Evolutionary conservation across 1,140 invertebrate genomes (phyloP).

Genomic region (Centruroides sculpturatus): DNA sequence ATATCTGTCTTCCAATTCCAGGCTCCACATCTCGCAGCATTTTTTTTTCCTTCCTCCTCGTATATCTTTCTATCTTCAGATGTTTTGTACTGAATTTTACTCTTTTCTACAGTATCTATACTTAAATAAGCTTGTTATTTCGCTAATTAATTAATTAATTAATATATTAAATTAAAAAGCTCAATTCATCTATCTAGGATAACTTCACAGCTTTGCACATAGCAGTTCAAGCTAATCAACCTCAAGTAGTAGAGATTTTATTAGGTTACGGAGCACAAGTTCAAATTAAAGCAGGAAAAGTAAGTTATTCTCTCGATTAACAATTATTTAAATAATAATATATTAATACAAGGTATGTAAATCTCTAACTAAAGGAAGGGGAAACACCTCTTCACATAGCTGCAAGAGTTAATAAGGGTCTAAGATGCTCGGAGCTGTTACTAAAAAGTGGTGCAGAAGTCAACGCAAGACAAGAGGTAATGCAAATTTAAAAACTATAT

Average conservation of each 20-base stretch:
- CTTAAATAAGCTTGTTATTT: too few species aligned
- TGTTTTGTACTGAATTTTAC: too few species aligned
- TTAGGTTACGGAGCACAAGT: slow-evolving; percentile 93
- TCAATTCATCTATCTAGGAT: slow-evolving; percentile 43
- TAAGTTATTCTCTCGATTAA: slow-evolving; percentile 10
- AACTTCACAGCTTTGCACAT: slow-evolving; percentile 97
- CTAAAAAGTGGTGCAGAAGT: slow-evolving; percentile 93
- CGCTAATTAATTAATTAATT: too few species aligned
- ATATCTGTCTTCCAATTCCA: too few species aligned
- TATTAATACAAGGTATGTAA: too few species aligned
- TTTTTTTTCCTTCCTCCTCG: too few species aligned
- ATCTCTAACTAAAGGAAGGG: slow-evolving; percentile 28
- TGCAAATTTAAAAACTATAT: background rate
- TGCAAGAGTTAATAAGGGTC: slow-evolving; percentile 77
- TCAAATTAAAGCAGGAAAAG: slow-evolving; percentile 63
- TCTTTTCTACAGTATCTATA: too few species aligned
- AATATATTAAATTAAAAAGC: too few species aligned
- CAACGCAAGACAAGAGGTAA: slow-evolving; percentile 45
- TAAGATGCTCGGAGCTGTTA: slow-evolving; percentile 92
- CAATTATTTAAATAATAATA: too few species aligned
- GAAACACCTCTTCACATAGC: slow-evolving; percentile 95
- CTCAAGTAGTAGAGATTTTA: slow-evolving; percentile 88
- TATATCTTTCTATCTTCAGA: too few species aligned
- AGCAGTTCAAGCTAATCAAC: slow-evolving; percentile 91
- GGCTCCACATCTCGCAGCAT: too few species aligned